These are phyloP conservation scores for Hylomyscus alleni DNA, from an alignment of 2,797 vertebrate genomes.

Conservation along the genomic window DNA sequence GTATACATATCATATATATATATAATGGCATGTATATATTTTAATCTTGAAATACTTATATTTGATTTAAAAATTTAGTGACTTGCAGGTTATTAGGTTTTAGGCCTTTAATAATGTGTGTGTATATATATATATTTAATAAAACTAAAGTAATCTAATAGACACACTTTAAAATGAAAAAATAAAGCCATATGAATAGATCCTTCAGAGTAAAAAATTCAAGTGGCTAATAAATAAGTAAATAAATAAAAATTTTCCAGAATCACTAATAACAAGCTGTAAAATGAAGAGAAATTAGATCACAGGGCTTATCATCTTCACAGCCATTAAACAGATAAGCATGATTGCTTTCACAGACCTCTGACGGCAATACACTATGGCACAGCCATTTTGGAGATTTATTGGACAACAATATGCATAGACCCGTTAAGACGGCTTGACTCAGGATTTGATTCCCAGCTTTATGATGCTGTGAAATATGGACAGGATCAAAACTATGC, in stretches of 20 bases:
- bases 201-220: not conserved
- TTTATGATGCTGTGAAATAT: not conserved
- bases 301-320: not conserved
- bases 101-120: not conserved
- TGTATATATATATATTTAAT: not conserved
- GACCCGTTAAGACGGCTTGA: not conserved
- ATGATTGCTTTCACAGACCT: not conserved
- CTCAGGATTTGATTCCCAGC: not conserved
- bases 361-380: not conserved
- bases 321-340: not conserved
- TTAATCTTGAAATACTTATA: not conserved
- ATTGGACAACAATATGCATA: not conserved
- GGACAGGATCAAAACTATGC: not conserved
- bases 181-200: not conserved
- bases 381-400: not conserved
- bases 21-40: too few relatives aligned
- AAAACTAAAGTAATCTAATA: not conserved
- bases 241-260: not conserved
- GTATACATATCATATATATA: too few relatives aligned
- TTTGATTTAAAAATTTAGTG: not conserved
- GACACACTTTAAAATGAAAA: not conserved
- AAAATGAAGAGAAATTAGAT: not conserved
- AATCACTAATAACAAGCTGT: not conserved
- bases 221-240: not conserved
- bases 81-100: not conserved